Evolutionary conservation across 2,888 invertebrate species (phyloP).

Genomic region (Orthosia cruda): DNA sequence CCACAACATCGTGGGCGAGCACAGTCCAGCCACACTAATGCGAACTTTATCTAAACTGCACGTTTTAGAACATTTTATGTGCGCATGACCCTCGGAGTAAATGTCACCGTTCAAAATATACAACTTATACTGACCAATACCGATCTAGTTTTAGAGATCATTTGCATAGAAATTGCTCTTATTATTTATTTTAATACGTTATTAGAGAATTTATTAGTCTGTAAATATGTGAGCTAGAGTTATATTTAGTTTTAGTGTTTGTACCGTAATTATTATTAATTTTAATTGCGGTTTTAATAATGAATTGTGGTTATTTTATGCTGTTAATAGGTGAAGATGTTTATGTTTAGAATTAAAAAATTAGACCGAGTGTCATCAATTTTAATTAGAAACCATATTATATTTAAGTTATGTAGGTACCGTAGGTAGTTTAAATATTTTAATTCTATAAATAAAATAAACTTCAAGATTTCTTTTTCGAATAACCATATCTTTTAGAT

Average conservation of each 20-base stretch:
- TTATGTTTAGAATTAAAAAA: background rate
- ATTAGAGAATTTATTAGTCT: constrained; percentile 50
- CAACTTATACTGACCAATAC: constrained; percentile 49
- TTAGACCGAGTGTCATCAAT: background rate
- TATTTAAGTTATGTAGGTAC: background rate
- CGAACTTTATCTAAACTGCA: constrained; percentile 79
- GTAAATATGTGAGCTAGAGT: constrained; percentile 18
- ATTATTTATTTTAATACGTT: constrained; percentile 63
- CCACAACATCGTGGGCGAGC: constrained; percentile 64
- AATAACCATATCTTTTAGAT: no score
- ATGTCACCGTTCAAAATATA: constrained; percentile 70
- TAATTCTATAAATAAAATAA: background rate
- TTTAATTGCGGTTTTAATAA: constrained; percentile 22
- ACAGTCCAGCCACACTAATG: constrained; percentile 69
- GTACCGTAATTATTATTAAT: constrained; percentile 11
- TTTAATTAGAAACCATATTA: constrained; percentile 14
- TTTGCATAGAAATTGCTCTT: constrained; percentile 64
- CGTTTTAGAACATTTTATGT: constrained; percentile 80
- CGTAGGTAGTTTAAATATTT: background rate
- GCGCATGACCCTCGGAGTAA: constrained; percentile 65
- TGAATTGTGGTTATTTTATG: constrained; percentile 9
- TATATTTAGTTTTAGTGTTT: constrained; percentile 16
- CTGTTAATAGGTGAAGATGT: background rate
- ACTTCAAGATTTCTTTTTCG: no score
- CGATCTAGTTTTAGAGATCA: constrained; percentile 50